A percentile compares a stretch with the other conserved stretches of the same genome.
These are phyloP conservation scores for Gortyna flavago DNA, from an alignment of 2,888 invertebrate genomes.

Conservation along the genomic window DNA sequence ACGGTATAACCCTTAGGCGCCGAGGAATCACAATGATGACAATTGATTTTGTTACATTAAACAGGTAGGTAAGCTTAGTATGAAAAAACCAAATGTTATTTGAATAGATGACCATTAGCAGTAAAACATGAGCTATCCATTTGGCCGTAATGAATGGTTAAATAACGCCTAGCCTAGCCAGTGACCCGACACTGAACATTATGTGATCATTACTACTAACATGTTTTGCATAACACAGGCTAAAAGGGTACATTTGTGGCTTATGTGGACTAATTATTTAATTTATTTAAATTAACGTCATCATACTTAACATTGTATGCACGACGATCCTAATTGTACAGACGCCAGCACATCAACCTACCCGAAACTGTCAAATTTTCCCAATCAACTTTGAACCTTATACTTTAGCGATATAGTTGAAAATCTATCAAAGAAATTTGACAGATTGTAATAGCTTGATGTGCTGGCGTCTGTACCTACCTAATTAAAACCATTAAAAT, in stretches of 20 bases:
- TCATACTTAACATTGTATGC: neutral
- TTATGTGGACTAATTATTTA: slow-evolving; percentile 18
- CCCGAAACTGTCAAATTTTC: too few species aligned
- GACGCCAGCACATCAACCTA: too few species aligned
- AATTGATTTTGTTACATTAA: neutral
- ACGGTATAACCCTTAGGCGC: neutral
- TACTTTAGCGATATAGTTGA: too few species aligned
- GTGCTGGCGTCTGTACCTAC: too few species aligned
- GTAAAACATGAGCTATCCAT: slow-evolving; percentile 45
- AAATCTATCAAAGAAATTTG: too few species aligned
- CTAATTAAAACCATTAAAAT: neutral
- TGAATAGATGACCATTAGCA: slow-evolving; percentile 30
- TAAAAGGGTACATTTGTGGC: slow-evolving; percentile 33
- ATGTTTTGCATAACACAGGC: slow-evolving; percentile 43
- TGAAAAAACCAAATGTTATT: neutral
- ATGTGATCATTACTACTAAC: slow-evolving; percentile 49
- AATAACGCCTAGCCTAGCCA: slow-evolving; percentile 45
- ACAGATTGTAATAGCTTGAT: too few species aligned
- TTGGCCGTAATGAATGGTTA: slow-evolving; percentile 48
- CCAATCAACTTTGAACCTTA: too few species aligned
- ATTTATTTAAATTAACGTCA: slow-evolving; percentile 27
- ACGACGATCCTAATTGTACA: neutral
- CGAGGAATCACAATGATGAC: neutral
- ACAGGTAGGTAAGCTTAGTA: neutral
- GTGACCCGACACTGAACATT: slow-evolving; percentile 48